These are phyloP conservation scores for Cataglyphis altisquamis DNA, from an alignment of 2,888 invertebrate species.

Conservation along the genomic window DNA sequence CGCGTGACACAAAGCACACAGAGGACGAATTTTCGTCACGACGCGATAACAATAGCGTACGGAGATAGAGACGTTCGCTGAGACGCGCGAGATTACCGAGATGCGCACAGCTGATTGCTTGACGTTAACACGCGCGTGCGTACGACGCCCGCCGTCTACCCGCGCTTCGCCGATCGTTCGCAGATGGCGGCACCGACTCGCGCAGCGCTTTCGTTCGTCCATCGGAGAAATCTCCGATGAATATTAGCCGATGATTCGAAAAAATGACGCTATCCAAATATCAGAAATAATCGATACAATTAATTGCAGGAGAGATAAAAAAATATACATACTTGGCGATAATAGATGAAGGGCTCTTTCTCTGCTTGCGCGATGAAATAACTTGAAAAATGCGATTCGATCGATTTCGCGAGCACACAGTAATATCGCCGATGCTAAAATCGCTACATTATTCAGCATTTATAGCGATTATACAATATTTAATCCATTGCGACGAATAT, in stretches of 20 bases:
- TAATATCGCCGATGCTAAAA: too few species aligned
- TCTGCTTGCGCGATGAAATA: too few species aligned
- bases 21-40: not conserved
- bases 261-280: not conserved
- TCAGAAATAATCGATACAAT: too few species aligned
- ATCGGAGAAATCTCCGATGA: not conserved
- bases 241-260: not conserved
- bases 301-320: too few species aligned
- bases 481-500: too few species aligned
- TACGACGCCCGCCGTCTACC: not conserved
- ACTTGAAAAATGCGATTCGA: too few species aligned
- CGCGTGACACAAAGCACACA: not conserved
- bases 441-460: too few species aligned
- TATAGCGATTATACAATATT: too few species aligned
- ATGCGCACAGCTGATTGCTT: constrained; percentile 71
- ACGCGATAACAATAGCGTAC: constrained; percentile 2
- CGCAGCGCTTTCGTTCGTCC: not conserved
- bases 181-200: not conserved
- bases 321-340: too few species aligned
- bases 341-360: too few species aligned
- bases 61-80: constrained; percentile 8
- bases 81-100: constrained; percentile 43
- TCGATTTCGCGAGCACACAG: too few species aligned
- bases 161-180: not conserved
- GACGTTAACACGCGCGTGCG: constrained; percentile 33